Evolutionary conservation across 2,113 vertebrate species (phyloP).

Genomic region (Naja naja): DNA sequence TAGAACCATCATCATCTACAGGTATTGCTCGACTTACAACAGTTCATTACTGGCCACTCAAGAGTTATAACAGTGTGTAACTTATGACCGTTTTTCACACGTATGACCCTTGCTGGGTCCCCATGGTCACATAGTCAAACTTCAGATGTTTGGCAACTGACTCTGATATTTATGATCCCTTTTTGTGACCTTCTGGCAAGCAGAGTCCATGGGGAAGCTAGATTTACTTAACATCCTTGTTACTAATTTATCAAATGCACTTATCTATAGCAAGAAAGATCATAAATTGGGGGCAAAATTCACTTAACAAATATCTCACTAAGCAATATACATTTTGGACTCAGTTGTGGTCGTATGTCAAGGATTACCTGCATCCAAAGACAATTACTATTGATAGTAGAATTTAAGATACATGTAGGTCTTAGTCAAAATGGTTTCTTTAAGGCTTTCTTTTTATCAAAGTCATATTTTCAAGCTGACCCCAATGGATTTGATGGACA

Average conservation of each 20-base stretch:
- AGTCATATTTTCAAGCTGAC: background rate
- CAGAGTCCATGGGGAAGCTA: background rate
- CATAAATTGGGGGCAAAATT: background rate
- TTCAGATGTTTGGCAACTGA: background rate
- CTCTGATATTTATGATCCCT: background rate
- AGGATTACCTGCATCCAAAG: background rate
- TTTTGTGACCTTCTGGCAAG: background rate
- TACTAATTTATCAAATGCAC: background rate
- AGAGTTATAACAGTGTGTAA: background rate
- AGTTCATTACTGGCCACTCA: background rate
- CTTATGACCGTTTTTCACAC: background rate
- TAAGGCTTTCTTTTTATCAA: background rate
- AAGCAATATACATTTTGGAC: background rate
- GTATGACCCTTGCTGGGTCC: background rate
- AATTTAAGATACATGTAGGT: background rate
- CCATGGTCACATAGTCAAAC: background rate
- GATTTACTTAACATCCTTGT: background rate
- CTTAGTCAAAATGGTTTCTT: background rate
- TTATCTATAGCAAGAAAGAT: background rate
- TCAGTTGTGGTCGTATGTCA: background rate
- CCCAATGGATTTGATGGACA: background rate
- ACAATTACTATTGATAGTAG: background rate
- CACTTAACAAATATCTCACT: background rate
- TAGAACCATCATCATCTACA: background rate
- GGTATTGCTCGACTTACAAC: background rate